Percentiles rank a stretch among this genome's conserved stretches.
These are phyloP conservation scores for Drosophila nikananu DNA, from an alignment of 1,140 invertebrate genomes.

Conservation along the genomic window DNA sequence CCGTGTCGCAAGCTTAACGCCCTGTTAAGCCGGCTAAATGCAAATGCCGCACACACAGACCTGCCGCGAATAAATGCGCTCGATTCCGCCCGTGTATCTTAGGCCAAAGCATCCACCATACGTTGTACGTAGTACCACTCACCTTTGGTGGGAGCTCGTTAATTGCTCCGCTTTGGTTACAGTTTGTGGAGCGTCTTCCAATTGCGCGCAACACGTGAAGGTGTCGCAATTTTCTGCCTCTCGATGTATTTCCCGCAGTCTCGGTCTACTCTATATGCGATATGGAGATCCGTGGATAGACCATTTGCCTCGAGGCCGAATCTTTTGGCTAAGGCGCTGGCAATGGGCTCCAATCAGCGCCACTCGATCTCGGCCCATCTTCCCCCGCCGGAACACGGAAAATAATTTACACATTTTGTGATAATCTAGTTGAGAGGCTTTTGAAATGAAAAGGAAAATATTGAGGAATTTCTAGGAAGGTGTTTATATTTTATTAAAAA, in stretches of 20 bases:
- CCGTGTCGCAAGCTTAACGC: slow-evolving; percentile 77
- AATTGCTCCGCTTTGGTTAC: slow-evolving; percentile 56
- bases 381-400: slow-evolving; percentile 11
- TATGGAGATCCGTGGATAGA: slow-evolving; percentile 13
- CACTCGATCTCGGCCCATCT: slow-evolving; percentile 50
- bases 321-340: slow-evolving; percentile 49
- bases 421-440: not conserved
- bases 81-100: slow-evolving; percentile 4
- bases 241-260: slow-evolving; percentile 6
- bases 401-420: slow-evolving; percentile 1
- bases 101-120: not conserved
- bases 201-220: slow-evolving; percentile 78
- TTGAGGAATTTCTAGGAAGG: not conserved
- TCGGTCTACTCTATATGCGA: slow-evolving; percentile 14
- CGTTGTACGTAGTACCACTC: not conserved
- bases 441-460: not conserved
- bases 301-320: slow-evolving; percentile 44
- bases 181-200: slow-evolving; percentile 60
- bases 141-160: slow-evolving; percentile 43
- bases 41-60: slow-evolving; percentile 66
- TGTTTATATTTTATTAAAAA: not conserved
- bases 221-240: slow-evolving; percentile 73
- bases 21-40: slow-evolving; percentile 79
- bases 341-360: slow-evolving; percentile 70
- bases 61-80: slow-evolving; percentile 74